A percentile compares a stretch with the other conserved stretches of the same genome.
These are phyloP conservation scores for Daktulosphaira vitifoliae DNA, from an alignment of 1,140 invertebrate genomes.

Conservation along the genomic window DNA sequence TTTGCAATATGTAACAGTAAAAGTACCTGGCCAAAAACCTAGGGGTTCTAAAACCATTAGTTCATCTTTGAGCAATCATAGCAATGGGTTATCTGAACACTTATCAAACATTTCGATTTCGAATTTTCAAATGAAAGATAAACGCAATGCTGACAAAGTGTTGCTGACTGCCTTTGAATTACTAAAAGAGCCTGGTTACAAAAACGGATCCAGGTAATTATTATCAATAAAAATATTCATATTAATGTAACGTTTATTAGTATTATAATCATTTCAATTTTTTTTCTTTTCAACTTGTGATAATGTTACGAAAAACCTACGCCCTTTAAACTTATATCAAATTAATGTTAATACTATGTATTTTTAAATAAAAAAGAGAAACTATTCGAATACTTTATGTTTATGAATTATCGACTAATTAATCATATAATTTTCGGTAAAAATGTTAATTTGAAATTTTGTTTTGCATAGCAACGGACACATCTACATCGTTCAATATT, in stretches of 20 bases:
- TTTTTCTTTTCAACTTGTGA: no score
- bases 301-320: conserved; percentile 45
- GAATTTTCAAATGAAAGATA: conserved; percentile 51
- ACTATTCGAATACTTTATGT: no score
- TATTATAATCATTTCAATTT: no score
- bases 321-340: no score
- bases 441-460: no score
- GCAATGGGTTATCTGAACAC: conserved; percentile 17
- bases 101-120: conserved; percentile 35
- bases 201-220: conserved; percentile 26
- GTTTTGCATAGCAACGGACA: no score
- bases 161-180: conserved; percentile 60
- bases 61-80: conserved; percentile 17
- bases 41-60: conserved; percentile 76
- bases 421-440: no score
- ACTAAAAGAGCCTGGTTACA: conserved; percentile 53
- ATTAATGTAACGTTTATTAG: no score
- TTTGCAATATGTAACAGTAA: conserved; percentile 91
- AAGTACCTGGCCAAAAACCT: conserved; percentile 90
- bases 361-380: not conserved
- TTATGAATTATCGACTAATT: no score
- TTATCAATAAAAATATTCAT: not conserved
- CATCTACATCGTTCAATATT: no score
- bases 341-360: no score
- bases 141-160: conserved; percentile 54